Evolutionary conservation across 2,888 invertebrate species (phyloP), one percentile per base, ranked within the genome.

Genomic region (Amphipyra tragopoginis): DNA sequence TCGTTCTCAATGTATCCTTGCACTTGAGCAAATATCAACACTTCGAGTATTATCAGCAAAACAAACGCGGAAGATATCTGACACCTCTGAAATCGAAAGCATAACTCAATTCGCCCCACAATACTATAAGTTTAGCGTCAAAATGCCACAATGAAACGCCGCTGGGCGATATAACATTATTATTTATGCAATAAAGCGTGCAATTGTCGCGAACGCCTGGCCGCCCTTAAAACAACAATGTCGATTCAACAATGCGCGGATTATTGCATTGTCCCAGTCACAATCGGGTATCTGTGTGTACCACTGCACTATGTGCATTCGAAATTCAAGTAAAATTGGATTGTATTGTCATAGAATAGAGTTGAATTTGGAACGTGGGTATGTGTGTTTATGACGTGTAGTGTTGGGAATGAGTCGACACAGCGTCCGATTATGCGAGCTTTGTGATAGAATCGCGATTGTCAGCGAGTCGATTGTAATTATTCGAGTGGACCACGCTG

Each of bases 171-270:
- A 92, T 93, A 93, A 93, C 90, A 91, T 92, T 93, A 93, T 94
- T 94, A 94, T 94, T 94, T 94, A 94, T 92, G 94, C 93, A 94
- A 94, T 94, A 94, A 93, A 93, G 91, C 92, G 88, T 84, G 88
- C 94, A 93, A 93, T 94, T 93, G 94, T 93, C 88, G 86, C 87
- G 86, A 87, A 82, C 89, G 86, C 88, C 86, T 88, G 89, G 81
- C 91, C 93, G 90, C 92, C 93, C 94, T 94, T 95, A 94, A 94
- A 94, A 94, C 95, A 95, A 94, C 95, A 95, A 95, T 95, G 95
- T 93, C 90, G 89, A 89, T 82, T 90, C 91, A 90, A 95, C 95
- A 95, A 95, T 95, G 87, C 92, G 79, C 90, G 92, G 95, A 95
- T 95, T 95, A 95, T 94, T 95, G 94, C 94, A 95, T 95, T 95